Evolutionary conservation across 2,888 invertebrate genomes (phyloP).

Genomic region (Temnothorax rugatulus): DNA sequence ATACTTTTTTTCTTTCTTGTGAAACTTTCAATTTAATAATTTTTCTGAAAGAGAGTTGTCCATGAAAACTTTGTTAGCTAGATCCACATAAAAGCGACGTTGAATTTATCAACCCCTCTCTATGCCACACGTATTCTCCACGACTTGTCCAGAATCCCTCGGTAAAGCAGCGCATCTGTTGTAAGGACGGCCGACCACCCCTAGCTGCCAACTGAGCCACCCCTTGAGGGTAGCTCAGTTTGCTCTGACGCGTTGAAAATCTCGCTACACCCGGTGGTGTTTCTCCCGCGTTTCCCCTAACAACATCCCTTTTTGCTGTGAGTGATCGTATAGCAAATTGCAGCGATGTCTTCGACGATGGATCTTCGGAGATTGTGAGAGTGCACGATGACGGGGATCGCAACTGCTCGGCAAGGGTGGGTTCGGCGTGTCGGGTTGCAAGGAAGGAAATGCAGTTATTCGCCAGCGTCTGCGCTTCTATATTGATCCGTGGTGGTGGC

Average conservation of each 20-base stretch:
- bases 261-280: not conserved
- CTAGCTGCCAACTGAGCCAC: conserved; percentile 26
- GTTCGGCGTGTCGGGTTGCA: conserved; percentile 64
- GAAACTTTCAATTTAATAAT: not conserved
- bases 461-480: conserved; percentile 76
- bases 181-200: conserved; percentile 17
- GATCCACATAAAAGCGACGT: not conserved
- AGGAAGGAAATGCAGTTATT: conserved; percentile 76
- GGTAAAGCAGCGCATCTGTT: conserved; percentile 68
- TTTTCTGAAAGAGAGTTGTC: not conserved
- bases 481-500: conserved; percentile 79
- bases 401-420: conserved; percentile 16
- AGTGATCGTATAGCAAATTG: conserved; percentile 1
- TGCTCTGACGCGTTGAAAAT: conserved; percentile 10
- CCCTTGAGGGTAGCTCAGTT: conserved; percentile 30
- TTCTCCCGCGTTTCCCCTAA: not conserved
- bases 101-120: not conserved
- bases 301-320: not conserved
- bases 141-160: conserved; percentile 62
- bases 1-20: not conserved
- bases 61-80: not conserved
- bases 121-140: not conserved
- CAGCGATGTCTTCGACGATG: not conserved
- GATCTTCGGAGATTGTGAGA: not conserved
- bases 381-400: conserved; percentile 19